Evolutionary conservation across 2,888 invertebrate species (phyloP), one percentile per base, ranked within the genome.

Genomic region (Drosophila fulvimacula): DNA sequence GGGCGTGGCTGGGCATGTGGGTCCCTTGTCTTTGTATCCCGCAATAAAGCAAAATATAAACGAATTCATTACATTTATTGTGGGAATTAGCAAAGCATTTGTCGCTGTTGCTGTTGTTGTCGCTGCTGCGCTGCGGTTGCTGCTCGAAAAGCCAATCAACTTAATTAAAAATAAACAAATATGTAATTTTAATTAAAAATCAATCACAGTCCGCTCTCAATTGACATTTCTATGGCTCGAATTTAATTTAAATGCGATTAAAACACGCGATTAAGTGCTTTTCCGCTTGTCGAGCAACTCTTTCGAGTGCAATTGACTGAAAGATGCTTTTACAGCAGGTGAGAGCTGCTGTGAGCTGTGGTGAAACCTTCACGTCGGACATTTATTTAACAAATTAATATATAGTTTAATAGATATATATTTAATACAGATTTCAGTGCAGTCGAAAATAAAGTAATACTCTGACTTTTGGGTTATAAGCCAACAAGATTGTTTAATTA

Each of bases 111-210:
- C 15, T 51, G 62, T 13, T 72, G 58, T 32, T 34, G 72, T 75
- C 52, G 59, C 52, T 52, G 30, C 53, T 58, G 15, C 15, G 80
- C 44, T 72, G 86, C 58, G 79, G 72, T 81, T 51, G 55, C 53
- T 57, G 34, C 62, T 57, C 21, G 62, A 71, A 82, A 83, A 86
- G 74, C 74, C 82, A 84, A 82, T 76, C 81, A 76, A 78, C 59
- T 77, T 77, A 80, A 88, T 88, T 86, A 73, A 74, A 84, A 77
- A 73, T 63, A 70, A 84, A 84, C 80, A 85, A 85, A 85, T 77
- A 72, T 76, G 41, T 62, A 49, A 62, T 80, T 84, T 88, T 84
- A 84, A 84, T 84, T 84, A 88, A 88, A 84, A 78, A 88, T 88
- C 86, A 88, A 86, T 88, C 84, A 82, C 44, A 78, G 30, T 11